phyloP scores from a whole-genome alignment of 2,888 invertebrate genomes.

The Yponomeuta sedellus region DNA sequence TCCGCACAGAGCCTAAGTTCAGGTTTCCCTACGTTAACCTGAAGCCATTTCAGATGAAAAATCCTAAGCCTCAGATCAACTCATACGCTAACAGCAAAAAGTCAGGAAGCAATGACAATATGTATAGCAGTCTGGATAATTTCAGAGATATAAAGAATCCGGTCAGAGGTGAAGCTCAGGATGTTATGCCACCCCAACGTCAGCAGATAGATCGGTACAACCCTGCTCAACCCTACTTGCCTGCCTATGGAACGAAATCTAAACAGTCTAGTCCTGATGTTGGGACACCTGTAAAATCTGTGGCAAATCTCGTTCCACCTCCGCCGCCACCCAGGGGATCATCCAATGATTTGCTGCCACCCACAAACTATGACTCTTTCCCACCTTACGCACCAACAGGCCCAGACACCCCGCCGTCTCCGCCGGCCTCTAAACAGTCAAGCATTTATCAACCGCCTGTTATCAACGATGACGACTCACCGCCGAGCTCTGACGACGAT shows the following conservation, averaged over 20 bases:
- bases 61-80: conserved; percentile 35
- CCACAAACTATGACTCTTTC: conserved; percentile 58
- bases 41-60: conserved; percentile 65
- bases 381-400: conserved; percentile 51
- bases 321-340: conserved; percentile 43
- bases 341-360: conserved; percentile 50
- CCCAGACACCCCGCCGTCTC: conserved; percentile 23
- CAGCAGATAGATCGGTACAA: conserved; percentile 64
- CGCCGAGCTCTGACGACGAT: conserved; percentile 32
- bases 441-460: conserved; percentile 37
- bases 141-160: conserved; percentile 54
- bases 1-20: conserved; percentile 57
- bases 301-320: conserved; percentile 54
- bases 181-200: conserved; percentile 34
- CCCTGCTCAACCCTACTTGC: conserved; percentile 67
- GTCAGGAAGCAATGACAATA: conserved; percentile 30
- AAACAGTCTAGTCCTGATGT: conserved; percentile 40
- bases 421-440: conserved; percentile 22
- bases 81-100: conserved; percentile 40
- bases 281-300: conserved; percentile 35
- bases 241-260: conserved; percentile 46
- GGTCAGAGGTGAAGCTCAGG: conserved; percentile 64
- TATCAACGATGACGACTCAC: conserved; percentile 26
- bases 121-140: conserved; percentile 54
- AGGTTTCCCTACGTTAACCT: conserved; percentile 64